phyloP scores from a whole-genome alignment of 2,113 vertebrate species.

The Vulpes lagopus region DNA sequence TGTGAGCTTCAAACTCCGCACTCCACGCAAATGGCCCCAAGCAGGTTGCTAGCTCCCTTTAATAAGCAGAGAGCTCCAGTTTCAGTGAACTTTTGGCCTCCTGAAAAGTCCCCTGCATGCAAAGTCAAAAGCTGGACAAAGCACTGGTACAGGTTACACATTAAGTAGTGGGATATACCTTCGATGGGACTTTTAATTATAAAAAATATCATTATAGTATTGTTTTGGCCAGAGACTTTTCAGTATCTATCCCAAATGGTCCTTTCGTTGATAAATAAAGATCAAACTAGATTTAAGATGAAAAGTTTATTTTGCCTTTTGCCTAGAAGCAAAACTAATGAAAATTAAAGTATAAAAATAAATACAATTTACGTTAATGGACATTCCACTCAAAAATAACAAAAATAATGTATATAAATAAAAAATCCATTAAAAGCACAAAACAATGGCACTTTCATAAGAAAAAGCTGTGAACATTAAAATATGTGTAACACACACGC shows the following conservation, averaged over 20 bases:
- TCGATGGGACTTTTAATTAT: background rate
- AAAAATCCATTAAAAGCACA: slow-evolving; percentile 85
- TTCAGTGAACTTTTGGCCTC: background rate
- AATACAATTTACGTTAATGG: slow-evolving; percentile 86
- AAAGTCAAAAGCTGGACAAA: background rate
- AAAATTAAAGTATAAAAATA: slow-evolving; percentile 90
- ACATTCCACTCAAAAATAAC: slow-evolving; percentile 84
- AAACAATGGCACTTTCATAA: slow-evolving; percentile 86
- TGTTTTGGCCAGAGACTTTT: slow-evolving; percentile 18
- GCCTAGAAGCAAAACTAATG: slow-evolving; percentile 78
- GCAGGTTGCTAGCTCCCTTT: background rate
- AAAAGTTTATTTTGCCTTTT: slow-evolving; percentile 87
- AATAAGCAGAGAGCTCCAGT: background rate
- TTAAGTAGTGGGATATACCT: background rate
- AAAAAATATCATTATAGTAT: background rate
- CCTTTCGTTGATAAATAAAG: slow-evolving; percentile 25
- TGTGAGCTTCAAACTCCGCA: background rate
- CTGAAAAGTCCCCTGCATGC: background rate
- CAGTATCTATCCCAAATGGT: background rate
- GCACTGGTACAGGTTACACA: background rate
- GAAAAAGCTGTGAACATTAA: slow-evolving; percentile 81
- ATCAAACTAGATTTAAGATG: slow-evolving; percentile 62
- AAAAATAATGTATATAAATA: slow-evolving; percentile 88
- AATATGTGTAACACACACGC: slow-evolving; percentile 52
- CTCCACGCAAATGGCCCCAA: background rate